phyloP scores from a whole-genome alignment of 2,113 vertebrate species.

The Noctilio leporinus region DNA sequence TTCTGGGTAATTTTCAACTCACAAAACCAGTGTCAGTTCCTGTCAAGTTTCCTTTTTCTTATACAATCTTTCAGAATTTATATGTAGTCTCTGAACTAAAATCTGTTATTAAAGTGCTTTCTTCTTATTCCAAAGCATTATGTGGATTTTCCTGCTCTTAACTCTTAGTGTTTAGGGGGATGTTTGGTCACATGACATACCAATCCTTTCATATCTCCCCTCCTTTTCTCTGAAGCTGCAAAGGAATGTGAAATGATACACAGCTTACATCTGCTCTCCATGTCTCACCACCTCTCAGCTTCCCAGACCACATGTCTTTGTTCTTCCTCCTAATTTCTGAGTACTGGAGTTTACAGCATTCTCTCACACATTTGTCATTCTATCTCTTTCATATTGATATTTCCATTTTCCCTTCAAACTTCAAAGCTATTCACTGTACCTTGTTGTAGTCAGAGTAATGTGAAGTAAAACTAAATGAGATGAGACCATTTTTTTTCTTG shows the following conservation, averaged over 20 bases:
- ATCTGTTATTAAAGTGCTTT: slow-evolving; percentile 58
- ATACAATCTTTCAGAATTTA: slow-evolving; percentile 57
- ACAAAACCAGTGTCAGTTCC: slow-evolving; percentile 55
- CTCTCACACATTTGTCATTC: slow-evolving; percentile 50
- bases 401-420: slow-evolving; percentile 37
- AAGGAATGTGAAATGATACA: slow-evolving; percentile 47
- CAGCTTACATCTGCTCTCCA: slow-evolving; percentile 57
- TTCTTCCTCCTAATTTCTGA: slow-evolving; percentile 52
- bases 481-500: neutral
- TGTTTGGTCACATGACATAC: slow-evolving; percentile 29
- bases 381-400: slow-evolving; percentile 54
- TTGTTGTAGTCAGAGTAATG: neutral
- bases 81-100: slow-evolving; percentile 49
- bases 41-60: slow-evolving; percentile 59
- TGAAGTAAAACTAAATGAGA: neutral
- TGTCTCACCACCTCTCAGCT: neutral
- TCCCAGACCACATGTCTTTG: slow-evolving; percentile 44
- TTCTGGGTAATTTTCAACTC: slow-evolving; percentile 71
- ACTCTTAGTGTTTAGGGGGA: neutral
- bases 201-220: neutral
- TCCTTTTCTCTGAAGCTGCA: slow-evolving; percentile 40
- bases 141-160: slow-evolving; percentile 39
- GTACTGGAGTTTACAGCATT: neutral
- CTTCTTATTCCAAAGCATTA: slow-evolving; percentile 56
- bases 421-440: slow-evolving; percentile 46